Base-by-base conservation (phyloP, 2,113 vertebrate species). In the Philantomba maxwellii region DNA sequence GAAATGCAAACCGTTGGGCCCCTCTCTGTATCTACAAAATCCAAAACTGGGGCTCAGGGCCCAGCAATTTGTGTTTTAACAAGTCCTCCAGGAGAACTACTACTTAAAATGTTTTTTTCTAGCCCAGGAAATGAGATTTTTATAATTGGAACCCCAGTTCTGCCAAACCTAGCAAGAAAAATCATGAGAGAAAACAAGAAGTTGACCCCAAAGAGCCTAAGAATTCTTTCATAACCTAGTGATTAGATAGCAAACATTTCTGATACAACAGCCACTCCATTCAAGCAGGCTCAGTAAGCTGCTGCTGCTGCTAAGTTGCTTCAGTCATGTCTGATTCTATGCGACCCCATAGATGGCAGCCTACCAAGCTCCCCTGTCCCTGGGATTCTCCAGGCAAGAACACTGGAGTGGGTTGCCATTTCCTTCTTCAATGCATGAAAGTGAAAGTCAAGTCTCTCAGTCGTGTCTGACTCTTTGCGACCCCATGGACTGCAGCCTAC, bases 131-230 rank as follows among this genome's bases (percentile, higher is more conserved):
- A 70, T 53, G 57, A 94, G 43, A 64, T 90, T 87, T 84, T 80
- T 73, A 15, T 64, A 12, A 89, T 12, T 49, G 14, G 84, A 84
- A 83, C 7, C 57, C 77, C 0, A 84, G 14, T 9, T 85, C 45
- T 95, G 60, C 58, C 60, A 93, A 97, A 21, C 12, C 58, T 58
- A 16, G 47, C 55, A 92, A 96, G 23, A 94, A 51, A 83, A 86
- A 21, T 45, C 39, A 49, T 43, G 17, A 87, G n/a, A 49, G 64
- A 77, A 89, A 86, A 58, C 7, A 2, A 43, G 26, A 73, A 96
- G 78, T 19, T 75, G 47, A 28, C 26, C 36, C 43, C 6, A 75
- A 96, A 91, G 43, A 62, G 33, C 43, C 28, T 11, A 39, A 89
- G 15, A 91, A 81, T 64, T 89, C 73, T 33, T 73, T 81, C 80